phyloP scores from a whole-genome alignment of 2,797 vertebrate species.

The Aselliscus stoliczkanus region DNA sequence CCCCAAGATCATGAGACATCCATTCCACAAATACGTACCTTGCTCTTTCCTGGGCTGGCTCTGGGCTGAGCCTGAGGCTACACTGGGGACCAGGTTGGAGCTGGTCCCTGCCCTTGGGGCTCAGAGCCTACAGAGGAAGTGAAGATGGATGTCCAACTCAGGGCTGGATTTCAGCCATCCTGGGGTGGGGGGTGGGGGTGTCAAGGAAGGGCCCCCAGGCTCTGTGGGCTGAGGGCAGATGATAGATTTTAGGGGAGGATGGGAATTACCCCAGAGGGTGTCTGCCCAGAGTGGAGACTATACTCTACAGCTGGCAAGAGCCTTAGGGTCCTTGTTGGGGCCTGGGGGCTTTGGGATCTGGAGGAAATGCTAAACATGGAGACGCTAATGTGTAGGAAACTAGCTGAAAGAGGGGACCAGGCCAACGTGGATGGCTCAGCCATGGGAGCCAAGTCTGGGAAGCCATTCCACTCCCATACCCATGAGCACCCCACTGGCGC shows the following conservation, averaged over 20 bases:
- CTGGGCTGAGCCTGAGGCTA: neutral
- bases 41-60: neutral
- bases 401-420: neutral
- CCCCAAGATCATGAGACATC: neutral
- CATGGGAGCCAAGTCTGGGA: neutral
- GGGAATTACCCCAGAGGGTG: neutral
- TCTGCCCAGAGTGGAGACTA: neutral
- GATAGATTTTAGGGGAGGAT: neutral
- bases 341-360: neutral
- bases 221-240: accelerated
- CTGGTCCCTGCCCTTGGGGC: neutral
- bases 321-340: neutral
- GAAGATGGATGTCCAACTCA: neutral
- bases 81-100: neutral
- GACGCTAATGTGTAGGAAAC: neutral
- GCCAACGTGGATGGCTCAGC: neutral
- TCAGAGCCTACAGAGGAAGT: neutral
- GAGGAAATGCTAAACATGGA: neutral
- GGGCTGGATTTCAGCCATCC: neutral
- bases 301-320: neutral
- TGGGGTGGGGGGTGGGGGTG: accelerated
- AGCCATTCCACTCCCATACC: neutral
- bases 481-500: neutral
- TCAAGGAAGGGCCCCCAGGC: neutral
- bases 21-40: neutral